Percentiles rank a stretch among this genome's conserved stretches.
Conservation (phyloP, 2,888 invertebrate genomes). For the Perizoma flavofasciatum region DNA sequence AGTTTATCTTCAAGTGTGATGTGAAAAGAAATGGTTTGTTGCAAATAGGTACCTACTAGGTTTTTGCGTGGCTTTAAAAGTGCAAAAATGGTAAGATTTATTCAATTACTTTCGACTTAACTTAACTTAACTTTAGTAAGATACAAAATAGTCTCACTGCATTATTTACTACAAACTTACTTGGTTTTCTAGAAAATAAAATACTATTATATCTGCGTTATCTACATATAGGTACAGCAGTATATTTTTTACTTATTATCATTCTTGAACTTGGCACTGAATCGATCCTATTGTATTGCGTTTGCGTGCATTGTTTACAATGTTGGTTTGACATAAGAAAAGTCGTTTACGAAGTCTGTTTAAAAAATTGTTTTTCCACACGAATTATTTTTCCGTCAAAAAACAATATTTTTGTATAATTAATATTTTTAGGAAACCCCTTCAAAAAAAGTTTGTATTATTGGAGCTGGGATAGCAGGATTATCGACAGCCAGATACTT, state of each 20-base stretch:
- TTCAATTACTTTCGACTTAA: not conserved
- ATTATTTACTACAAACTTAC: too few species aligned
- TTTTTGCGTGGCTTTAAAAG: not conserved
- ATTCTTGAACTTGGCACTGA: constrained; percentile 20
- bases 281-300: not conserved
- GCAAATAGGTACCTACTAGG: not conserved
- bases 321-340: constrained; percentile 11
- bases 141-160: too few species aligned
- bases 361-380: not conserved
- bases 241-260: constrained; percentile 6
- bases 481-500: constrained; percentile 67
- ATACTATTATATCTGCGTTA: not conserved
- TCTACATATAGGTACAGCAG: not conserved
- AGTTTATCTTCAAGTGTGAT: constrained; percentile 4
- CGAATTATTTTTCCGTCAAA: too few species aligned
- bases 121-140: not conserved
- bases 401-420: too few species aligned
- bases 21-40: constrained; percentile 12
- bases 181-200: not conserved
- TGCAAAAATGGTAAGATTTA: constrained; percentile 15
- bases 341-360: constrained; percentile 10
- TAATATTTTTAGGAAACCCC: constrained; percentile 27
- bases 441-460: constrained; percentile 63
- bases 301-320: constrained; percentile 10
- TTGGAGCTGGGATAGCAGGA: constrained; percentile 75